Conservation (phyloP, 2,797 vertebrate genomes). For the Cyclura pinguis region DNA sequence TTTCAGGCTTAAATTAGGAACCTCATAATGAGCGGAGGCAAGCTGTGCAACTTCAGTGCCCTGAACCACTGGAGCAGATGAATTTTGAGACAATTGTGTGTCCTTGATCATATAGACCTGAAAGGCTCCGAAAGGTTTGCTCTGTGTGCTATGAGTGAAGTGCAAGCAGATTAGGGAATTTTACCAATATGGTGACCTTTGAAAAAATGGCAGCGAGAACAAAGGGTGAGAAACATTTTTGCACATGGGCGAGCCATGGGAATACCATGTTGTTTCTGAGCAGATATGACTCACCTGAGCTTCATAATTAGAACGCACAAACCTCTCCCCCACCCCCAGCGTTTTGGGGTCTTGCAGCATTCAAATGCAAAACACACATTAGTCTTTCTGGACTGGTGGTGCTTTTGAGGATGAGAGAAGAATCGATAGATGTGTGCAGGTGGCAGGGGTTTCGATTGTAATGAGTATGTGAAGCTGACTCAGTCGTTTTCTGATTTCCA, state of each 20-base stretch:
- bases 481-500: not conserved
- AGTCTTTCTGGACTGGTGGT: conserved; percentile 37
- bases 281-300: conserved; percentile 2
- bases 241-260: conserved; percentile 16
- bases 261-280: conserved; percentile 39
- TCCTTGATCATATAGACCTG: not conserved
- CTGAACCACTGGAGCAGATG: not conserved
- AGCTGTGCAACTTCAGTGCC: not conserved
- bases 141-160: conserved; percentile 10
- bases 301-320: conserved; percentile 21
- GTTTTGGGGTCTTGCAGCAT: fast-evolving
- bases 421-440: not conserved
- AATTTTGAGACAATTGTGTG: not conserved
- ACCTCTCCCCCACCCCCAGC: fast-evolving
- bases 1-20: not conserved
- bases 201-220: conserved; percentile 6
- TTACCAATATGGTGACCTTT: not conserved
- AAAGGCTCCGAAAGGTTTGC: conserved; percentile 37
- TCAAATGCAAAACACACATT: not conserved
- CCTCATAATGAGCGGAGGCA: not conserved
- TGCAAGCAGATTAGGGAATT: not conserved
- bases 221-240: fast-evolving
- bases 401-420: conserved; percentile 8
- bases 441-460: fast-evolving
- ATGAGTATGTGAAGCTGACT: not conserved